A percentile compares a stretch with the other conserved stretches of the same genome.
Conservation (phyloP, 1,140 invertebrate species). For the Drosophila rufa region DNA sequence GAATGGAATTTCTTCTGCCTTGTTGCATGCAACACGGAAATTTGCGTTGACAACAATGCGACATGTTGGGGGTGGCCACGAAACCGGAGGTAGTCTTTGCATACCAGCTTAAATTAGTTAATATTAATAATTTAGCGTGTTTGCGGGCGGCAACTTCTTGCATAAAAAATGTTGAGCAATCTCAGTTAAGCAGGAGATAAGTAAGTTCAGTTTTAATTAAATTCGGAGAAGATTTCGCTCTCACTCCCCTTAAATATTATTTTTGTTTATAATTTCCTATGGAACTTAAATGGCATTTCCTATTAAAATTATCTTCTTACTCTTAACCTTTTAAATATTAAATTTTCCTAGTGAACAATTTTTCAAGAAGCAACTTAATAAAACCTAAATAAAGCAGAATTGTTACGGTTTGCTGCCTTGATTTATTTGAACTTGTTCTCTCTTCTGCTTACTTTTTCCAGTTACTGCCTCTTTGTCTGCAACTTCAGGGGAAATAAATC, state of each 20-base stretch:
- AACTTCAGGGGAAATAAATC: constrained; percentile 55
- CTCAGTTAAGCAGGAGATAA: constrained; percentile 15
- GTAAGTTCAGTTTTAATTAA: constrained; percentile 30
- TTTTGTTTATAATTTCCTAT: no score
- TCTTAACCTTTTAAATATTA: neutral
- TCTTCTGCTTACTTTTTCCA: constrained; percentile 1
- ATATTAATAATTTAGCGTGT: constrained; percentile 65
- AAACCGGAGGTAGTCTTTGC: constrained; percentile 2
- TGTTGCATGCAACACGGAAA: constrained; percentile 73
- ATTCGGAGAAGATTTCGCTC: neutral
- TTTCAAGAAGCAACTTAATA: neutral
- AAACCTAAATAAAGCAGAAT: constrained; percentile 1
- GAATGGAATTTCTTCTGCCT: constrained; percentile 36
- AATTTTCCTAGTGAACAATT: neutral
- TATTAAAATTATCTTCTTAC: neutral
- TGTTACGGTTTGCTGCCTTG: constrained; percentile 14
- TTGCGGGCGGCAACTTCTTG: constrained; percentile 28
- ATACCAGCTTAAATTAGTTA: constrained; percentile 60
- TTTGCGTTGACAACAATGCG: constrained; percentile 74
- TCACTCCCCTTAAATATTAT: neutral
- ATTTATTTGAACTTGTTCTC: constrained; percentile 26
- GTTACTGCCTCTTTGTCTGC: constrained; percentile 19
- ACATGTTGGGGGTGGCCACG: constrained; percentile 31
- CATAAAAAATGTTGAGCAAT: constrained; percentile 52
- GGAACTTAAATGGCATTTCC: neutral